A percentile compares a stretch with the other conserved stretches of the same genome.
These are phyloP conservation scores for Colletes collaris DNA, from an alignment of 2,888 invertebrate species.

Conservation along the genomic window DNA sequence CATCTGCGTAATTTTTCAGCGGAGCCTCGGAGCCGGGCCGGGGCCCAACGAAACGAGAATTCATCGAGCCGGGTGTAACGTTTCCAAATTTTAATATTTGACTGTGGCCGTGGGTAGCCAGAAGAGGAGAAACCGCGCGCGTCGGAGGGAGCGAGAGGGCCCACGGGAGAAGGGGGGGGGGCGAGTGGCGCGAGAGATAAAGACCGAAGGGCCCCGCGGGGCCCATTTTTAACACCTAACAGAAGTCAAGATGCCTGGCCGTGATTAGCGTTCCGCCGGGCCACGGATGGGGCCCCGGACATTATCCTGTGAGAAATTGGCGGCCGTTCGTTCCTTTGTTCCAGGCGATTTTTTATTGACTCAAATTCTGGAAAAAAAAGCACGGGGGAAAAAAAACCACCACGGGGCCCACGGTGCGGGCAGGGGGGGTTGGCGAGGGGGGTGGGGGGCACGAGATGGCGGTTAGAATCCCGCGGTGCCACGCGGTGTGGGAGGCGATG, in stretches of 20 bases:
- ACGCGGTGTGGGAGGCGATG: slow-evolving; percentile 70
- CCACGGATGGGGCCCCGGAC: slow-evolving; percentile 62
- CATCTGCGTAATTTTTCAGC: slow-evolving; percentile 58
- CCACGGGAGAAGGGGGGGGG: slow-evolving; percentile 32
- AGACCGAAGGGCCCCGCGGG: slow-evolving; percentile 72
- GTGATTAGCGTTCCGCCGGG: slow-evolving; percentile 71
- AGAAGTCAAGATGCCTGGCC: slow-evolving; percentile 78
- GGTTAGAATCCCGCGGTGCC: slow-evolving; percentile 65
- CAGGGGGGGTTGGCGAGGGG: neutral
- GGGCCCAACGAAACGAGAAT: slow-evolving; percentile 34
- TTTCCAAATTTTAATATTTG: slow-evolving; percentile 76
- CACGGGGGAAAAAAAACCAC: slow-evolving; percentile 2
- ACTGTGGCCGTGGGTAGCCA: slow-evolving; percentile 27
- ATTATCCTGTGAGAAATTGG: slow-evolving; percentile 80
- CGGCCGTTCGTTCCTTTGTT: slow-evolving; percentile 75
- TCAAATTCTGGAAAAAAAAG: slow-evolving; percentile 75
- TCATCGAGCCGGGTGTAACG: slow-evolving; percentile 64
- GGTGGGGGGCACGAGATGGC: slow-evolving; percentile 54
- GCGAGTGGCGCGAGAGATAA: slow-evolving; percentile 69
- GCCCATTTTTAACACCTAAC: slow-evolving; percentile 80
- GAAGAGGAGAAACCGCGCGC: slow-evolving; percentile 10
- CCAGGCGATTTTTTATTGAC: slow-evolving; percentile 79
- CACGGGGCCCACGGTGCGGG: neutral
- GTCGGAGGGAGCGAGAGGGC: slow-evolving; percentile 11
- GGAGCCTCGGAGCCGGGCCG: slow-evolving; percentile 12